phyloP scores from a whole-genome alignment of 2,113 vertebrate genomes.

The Pseudonaja textilis region DNA sequence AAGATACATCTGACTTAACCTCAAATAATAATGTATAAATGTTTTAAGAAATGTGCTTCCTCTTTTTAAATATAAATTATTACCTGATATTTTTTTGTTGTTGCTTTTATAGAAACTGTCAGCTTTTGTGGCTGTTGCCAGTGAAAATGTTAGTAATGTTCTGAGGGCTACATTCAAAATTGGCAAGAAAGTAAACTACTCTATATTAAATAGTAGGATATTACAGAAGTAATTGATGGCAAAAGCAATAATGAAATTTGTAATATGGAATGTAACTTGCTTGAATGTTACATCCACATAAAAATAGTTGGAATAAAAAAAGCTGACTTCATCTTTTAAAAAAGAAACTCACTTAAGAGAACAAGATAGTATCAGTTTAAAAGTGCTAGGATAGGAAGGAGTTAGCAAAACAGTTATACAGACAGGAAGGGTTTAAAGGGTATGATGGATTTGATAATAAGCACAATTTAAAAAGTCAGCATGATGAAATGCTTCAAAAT shows the following conservation, averaged over 20 bases:
- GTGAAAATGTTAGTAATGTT: background rate
- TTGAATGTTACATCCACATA: constrained; percentile 46
- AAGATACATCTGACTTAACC: background rate
- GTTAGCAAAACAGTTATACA: constrained; percentile 51
- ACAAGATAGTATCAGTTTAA: constrained; percentile 53
- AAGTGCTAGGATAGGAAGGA: constrained; percentile 40
- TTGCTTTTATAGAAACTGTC: constrained; percentile 9
- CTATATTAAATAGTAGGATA: constrained; percentile 37
- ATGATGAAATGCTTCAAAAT: background rate
- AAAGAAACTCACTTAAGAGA: constrained; percentile 56
- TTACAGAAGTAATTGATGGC: constrained; percentile 40
- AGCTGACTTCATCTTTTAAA: constrained; percentile 48
- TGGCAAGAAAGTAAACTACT: background rate
- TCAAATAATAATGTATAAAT: background rate
- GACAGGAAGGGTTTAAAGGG: constrained; percentile 17
- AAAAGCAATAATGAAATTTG: constrained; percentile 57
- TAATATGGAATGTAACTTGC: constrained; percentile 44
- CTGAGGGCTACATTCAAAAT: constrained; percentile 33
- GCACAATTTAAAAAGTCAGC: constrained; percentile 11
- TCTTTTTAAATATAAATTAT: background rate
- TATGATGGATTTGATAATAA: constrained; percentile 2
- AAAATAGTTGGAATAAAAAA: constrained; percentile 38
- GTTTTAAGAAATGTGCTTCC: background rate
- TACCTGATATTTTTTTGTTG: background rate
- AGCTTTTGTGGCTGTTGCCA: background rate